These are phyloP conservation scores for Motacilla tschutschensis DNA, from an alignment of 2,113 vertebrate genomes.

Conservation along the genomic window DNA sequence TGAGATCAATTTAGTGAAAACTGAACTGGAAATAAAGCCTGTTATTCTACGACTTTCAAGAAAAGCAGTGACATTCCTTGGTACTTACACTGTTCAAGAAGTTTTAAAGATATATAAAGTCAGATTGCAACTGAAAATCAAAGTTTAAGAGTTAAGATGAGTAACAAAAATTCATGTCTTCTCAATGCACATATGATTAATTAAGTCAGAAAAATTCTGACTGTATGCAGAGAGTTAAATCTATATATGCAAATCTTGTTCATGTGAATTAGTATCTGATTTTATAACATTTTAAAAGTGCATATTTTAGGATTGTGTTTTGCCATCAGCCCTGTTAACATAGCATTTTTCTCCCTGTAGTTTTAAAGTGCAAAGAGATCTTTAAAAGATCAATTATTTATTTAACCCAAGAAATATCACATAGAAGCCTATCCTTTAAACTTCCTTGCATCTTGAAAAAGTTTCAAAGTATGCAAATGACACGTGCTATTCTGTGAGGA, in stretches of 20 bases:
- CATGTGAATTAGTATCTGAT: not conserved
- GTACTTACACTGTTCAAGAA: not conserved
- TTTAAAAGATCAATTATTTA: not conserved
- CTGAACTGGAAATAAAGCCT: not conserved
- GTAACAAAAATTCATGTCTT: not conserved
- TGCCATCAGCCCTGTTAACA: not conserved
- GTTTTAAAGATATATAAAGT: not conserved
- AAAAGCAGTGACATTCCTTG: not conserved
- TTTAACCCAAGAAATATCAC: slow-evolving; percentile 3
- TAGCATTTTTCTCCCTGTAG: not conserved
- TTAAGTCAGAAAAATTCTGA: not conserved
- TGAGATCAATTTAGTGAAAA: not conserved
- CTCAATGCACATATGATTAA: not conserved
- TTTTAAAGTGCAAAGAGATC: slow-evolving; percentile 3
- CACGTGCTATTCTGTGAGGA: slow-evolving; percentile 36
- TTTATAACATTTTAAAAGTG: not conserved
- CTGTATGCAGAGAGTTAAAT: not conserved
- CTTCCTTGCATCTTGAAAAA: slow-evolving; percentile 36
- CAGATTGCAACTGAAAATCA: not conserved
- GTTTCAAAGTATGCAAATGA: slow-evolving; percentile 61
- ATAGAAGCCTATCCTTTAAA: not conserved
- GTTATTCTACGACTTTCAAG: not conserved
- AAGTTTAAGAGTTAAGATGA: not conserved
- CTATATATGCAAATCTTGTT: not conserved
- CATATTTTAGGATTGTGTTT: not conserved